Evolutionary conservation across 2,797 vertebrate species (phyloP).

Genomic region (Phoeniculus purpureus): DNA sequence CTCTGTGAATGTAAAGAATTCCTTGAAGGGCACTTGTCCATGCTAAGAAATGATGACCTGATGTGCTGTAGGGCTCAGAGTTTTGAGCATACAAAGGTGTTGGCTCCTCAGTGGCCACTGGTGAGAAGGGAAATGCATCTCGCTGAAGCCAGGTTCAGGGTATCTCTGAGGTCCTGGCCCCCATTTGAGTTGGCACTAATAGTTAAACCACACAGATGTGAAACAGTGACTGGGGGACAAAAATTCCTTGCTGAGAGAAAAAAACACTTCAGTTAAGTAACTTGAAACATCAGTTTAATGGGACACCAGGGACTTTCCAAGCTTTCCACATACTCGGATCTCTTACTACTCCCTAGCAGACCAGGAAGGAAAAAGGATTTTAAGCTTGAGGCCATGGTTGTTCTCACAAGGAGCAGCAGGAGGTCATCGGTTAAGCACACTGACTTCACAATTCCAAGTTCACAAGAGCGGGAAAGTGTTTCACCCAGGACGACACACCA

Average conservation of each 20-base stretch:
- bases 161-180: not conserved
- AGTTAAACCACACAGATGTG: not conserved
- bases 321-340: not conserved
- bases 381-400: not conserved
- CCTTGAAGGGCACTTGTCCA: too few relatives aligned
- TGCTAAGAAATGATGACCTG: not conserved
- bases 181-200: not conserved
- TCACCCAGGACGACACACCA: not conserved
- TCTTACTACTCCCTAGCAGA: not conserved
- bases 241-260: not conserved
- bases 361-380: not conserved
- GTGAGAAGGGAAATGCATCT: not conserved
- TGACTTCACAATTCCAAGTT: not conserved
- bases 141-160: not conserved
- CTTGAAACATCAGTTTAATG: not conserved
- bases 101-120: not conserved
- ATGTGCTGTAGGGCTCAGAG: not conserved
- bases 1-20: too few relatives aligned
- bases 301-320: constrained; percentile 27
- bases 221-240: not conserved
- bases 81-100: not conserved
- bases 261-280: not conserved
- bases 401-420: not conserved
- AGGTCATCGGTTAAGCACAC: not conserved
- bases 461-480: not conserved